Evolutionary conservation across 1,140 invertebrate genomes (phyloP), one percentile per base, ranked within the genome.

Genomic region (Bombus pyrosoma): DNA sequence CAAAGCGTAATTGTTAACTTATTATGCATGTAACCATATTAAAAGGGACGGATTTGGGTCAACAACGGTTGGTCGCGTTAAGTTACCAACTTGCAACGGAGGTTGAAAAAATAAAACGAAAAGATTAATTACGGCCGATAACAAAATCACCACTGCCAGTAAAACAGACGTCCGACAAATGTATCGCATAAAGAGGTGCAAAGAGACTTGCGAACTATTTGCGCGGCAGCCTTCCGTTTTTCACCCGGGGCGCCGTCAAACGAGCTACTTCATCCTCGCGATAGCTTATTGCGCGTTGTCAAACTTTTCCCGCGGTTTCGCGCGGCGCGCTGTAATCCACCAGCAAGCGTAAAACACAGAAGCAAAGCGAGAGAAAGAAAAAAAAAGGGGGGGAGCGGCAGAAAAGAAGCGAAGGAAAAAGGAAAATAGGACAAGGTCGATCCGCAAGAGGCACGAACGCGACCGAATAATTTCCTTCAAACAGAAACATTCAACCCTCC

Each of bases 361-460:
- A 13, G 64, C 6, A 18, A 34, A 9, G 8, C 0, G 32, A 5
- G 10, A 22, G 4, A 28, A 13, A 12, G 9, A 8, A 22, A 5
- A 32, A 34, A n/a, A 13, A 28, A 22, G 1, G 3, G 28, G 3
- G n/a, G 2, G 1, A 18, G 2, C 3, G 2, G 37, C 18, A 12
- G 13, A 28, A 34, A 62, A 72, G 39, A 71, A 15, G 32, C 39
- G 15, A 22, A 22, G 25, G 22, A 41, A 39, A 13, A 37, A 5
- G 12, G 47, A 68, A 83, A 77, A 83, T 83, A 25, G 74, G 64
- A 28, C 81, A 83, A 78, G 81, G 81, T 69, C 81, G 25, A 57
- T 77, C 41, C 9, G 47, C 32, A 2, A 8, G 62, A 37, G 43
- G 18, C 28, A 73, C 12, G 43, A 74, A 72, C 75, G 34, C 18